A percentile compares a stretch with the other conserved stretches of the same genome.
Evolutionary conservation across 2,113 vertebrate species (phyloP).

Genomic region (Glaucomys volans): DNA sequence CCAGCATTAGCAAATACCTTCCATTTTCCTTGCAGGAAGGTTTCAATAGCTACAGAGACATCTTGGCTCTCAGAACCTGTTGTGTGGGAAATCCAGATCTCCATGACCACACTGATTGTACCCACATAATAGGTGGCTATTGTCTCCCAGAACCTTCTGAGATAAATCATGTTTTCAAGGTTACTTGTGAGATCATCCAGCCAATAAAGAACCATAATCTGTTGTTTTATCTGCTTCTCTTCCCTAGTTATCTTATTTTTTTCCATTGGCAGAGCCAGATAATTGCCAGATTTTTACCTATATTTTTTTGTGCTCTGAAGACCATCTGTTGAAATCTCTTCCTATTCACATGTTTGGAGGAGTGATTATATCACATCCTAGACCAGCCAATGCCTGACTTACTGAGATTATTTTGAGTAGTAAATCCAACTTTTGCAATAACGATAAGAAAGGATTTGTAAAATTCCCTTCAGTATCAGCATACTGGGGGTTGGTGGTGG

Average conservation of each 20-base stretch:
- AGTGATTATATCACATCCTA: background rate
- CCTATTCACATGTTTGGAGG: background rate
- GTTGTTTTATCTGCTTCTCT: background rate
- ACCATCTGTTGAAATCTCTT: background rate
- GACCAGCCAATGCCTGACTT: background rate
- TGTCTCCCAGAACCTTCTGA: background rate
- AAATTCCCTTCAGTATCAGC: background rate
- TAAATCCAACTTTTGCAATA: conserved; percentile 22
- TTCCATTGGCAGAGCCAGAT: background rate
- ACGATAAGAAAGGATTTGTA: background rate
- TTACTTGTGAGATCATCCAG: background rate
- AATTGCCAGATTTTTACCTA: background rate
- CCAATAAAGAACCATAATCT: background rate
- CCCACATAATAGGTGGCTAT: background rate
- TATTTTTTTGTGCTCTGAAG: background rate
- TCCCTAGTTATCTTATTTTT: background rate
- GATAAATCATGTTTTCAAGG: background rate
- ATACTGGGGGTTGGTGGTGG: background rate
- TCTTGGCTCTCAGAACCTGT: background rate
- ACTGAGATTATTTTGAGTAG: background rate
- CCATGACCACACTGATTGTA: background rate
- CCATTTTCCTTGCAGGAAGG: background rate
- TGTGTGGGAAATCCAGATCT: background rate
- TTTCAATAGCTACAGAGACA: background rate
- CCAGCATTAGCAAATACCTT: background rate